Percentiles rank a stretch among this genome's conserved stretches.
phyloP scores from a whole-genome alignment of 1,140 invertebrate genomes.

The Planococcus citri region DNA sequence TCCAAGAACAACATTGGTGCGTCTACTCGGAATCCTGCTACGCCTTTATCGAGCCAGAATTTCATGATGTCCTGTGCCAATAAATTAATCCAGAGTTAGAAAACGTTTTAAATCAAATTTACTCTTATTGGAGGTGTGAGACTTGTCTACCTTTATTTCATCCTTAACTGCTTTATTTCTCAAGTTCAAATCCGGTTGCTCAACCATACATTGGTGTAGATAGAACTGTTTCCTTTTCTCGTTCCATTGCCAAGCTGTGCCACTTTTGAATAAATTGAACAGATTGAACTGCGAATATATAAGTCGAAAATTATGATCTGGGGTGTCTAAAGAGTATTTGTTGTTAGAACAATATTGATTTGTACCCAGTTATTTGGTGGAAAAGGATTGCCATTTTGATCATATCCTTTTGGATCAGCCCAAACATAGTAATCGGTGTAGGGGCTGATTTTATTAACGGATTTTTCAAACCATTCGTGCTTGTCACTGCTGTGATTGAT shows the following conservation, averaged over 20 bases:
- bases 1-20: conserved; percentile 33
- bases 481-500: conserved; percentile 71
- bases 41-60: conserved; percentile 53
- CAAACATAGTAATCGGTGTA: conserved; percentile 68
- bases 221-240: conserved; percentile 55
- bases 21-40: conserved; percentile 56
- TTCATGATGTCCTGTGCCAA: conserved; percentile 34
- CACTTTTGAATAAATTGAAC: conserved; percentile 47
- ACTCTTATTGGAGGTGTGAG: too few relatives aligned
- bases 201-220: conserved; percentile 52
- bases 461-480: conserved; percentile 63
- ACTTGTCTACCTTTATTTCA: conserved; percentile 21
- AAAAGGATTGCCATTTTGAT: conserved; percentile 34
- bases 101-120: too few relatives aligned
- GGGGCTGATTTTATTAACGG: conserved; percentile 39
- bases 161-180: background rate
- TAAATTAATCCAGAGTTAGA: too few relatives aligned
- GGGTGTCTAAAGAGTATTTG: too few relatives aligned
- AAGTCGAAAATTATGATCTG: background rate
- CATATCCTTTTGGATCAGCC: conserved; percentile 42
- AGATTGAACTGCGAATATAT: conserved; percentile 39
- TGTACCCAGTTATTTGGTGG: conserved; percentile 49
- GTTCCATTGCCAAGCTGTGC: conserved; percentile 57
- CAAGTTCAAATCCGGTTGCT: conserved; percentile 61
- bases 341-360: too few relatives aligned